Percentiles rank a stretch among this genome's conserved stretches.
These are phyloP conservation scores for Epinephelus malabaricus DNA, from an alignment of 2,797 vertebrate species.

Conservation along the genomic window DNA sequence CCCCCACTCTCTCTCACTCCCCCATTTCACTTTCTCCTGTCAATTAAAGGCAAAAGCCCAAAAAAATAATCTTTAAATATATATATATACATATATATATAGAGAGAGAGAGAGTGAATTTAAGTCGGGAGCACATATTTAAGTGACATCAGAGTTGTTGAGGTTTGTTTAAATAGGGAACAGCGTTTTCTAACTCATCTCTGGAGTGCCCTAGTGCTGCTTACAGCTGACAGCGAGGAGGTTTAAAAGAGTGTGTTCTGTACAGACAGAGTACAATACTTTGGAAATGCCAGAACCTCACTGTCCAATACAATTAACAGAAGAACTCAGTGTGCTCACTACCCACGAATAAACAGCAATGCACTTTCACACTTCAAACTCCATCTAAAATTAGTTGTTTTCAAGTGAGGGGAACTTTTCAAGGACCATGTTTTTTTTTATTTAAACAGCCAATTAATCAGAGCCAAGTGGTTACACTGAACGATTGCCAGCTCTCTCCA, in stretches of 20 bases:
- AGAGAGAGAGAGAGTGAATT: neutral
- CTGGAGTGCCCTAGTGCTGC: conserved; percentile 3
- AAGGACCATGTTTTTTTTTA: conserved; percentile 40
- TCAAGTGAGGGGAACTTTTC: conserved; percentile 38
- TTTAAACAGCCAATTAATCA: conserved; percentile 50
- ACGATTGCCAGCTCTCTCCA: conserved; percentile 22
- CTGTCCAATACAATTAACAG: conserved; percentile 30
- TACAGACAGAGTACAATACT: conserved; percentile 20
- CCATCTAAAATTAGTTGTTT: conserved; percentile 39
- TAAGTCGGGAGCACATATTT: neutral
- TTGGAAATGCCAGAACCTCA: conserved; percentile 22
- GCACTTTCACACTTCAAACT: conserved; percentile 43
- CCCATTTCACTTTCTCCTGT: too few relatives aligned
- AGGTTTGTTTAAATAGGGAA: conserved; percentile 9
- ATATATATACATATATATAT: too few relatives aligned
- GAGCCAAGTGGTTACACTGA: conserved; percentile 42
- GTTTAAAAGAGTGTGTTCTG: conserved; percentile 23
- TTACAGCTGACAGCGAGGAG: neutral
- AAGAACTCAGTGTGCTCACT: conserved; percentile 24
- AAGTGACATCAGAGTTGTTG: neutral
- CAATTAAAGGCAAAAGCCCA: too few relatives aligned
- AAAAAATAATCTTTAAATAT: too few relatives aligned
- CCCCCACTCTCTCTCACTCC: too few relatives aligned
- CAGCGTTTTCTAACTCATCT: conserved; percentile 1
- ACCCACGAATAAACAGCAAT: conserved; percentile 41